Evolutionary conservation across 2,888 invertebrate genomes (phyloP), one percentile per base, ranked within the genome.

Genomic region (Seira sanloemensis): DNA sequence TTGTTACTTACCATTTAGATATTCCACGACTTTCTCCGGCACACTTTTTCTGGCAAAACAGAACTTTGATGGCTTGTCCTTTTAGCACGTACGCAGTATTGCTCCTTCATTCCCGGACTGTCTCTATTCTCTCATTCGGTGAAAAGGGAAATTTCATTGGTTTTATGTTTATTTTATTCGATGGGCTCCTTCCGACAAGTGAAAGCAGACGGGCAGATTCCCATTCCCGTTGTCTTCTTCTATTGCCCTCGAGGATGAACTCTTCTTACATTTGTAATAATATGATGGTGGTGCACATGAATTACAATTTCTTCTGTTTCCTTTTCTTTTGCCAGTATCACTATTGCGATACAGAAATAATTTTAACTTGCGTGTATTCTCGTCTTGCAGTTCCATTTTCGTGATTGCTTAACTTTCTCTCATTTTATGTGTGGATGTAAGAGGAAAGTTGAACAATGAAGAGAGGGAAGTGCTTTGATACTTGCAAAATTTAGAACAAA

Each of bases 71-170:
- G 72, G 37, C 72, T 71, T 66, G 78, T 66, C 72, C 66, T 78
- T n/a, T 54, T 54, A 78, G 69, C 77, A 77, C 77, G 77, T 77
- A 77, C 78, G 71, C 65, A 37, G 46, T 68, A 68, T 68, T 68
- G 26, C 68, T 27, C 19, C 68, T 27, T n/a, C 68, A n/a, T 68
- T 12, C 9, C 27, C n/a, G 12, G n/a, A 23, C 25, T 66, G 21
- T 1, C 5, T 16, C 23, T 12, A 21, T 24, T 66, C 9, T 66
- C 19, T 23, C 62, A 21, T 66, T 24, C 24, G 23, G n/a, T 21
- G 37, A 37, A 37, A 37, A 4, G 37, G 12, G 37, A 37, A 37
- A 12, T 37, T 37, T 37, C 37, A 37, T 37, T 37, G 37, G 37
- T 37, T 37, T 37, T 37, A 37, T 37, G 37, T 37, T 37, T 37